Percentiles rank a stretch among this genome's conserved stretches.
Conservation (phyloP, 2,113 vertebrate genomes). For the Burhinus oedicnemus region DNA sequence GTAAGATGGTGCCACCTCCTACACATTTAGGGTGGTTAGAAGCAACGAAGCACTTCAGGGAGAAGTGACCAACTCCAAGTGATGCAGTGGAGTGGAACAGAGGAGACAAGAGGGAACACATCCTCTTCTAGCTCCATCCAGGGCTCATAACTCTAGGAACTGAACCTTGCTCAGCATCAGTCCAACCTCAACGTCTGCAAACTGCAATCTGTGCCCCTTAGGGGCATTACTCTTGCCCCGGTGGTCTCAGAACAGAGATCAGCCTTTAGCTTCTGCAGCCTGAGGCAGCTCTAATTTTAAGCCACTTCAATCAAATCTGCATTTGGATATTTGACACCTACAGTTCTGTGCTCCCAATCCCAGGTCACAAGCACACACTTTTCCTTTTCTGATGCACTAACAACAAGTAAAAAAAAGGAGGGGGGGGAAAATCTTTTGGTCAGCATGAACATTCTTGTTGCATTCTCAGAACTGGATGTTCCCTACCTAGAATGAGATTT, state of each 20-base stretch:
- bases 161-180: background rate
- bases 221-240: background rate
- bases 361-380: background rate
- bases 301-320: background rate
- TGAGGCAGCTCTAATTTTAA: background rate
- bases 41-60: background rate
- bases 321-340: background rate
- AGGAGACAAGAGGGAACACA: background rate
- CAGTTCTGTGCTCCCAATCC: background rate
- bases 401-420: background rate
- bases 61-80: background rate
- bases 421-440: background rate
- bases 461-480: slow-evolving; percentile 29
- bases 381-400: background rate
- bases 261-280: background rate
- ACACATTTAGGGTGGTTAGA: background rate
- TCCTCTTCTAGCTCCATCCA: background rate
- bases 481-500: background rate
- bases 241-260: background rate
- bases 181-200: background rate
- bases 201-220: background rate
- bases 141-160: background rate
- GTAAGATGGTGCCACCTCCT: background rate
- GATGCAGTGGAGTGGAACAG: background rate
- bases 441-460: background rate